phyloP scores from a whole-genome alignment of 23 tunicate genomes.

The Corella eumyota region DNA sequence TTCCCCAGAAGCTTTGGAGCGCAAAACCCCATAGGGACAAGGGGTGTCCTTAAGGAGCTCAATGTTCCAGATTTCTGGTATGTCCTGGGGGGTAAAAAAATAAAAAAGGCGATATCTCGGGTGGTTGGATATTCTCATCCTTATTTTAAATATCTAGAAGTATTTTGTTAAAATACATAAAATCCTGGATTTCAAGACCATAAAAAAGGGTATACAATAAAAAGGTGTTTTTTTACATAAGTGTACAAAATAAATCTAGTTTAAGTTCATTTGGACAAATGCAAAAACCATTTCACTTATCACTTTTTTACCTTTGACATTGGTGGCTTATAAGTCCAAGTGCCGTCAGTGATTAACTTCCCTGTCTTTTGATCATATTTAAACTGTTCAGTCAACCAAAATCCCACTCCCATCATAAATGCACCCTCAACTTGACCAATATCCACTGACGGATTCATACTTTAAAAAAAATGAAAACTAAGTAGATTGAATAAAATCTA shows the following conservation, averaged over 20 bases:
- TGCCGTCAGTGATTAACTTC: conserved; percentile 27
- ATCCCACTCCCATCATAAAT: conserved; percentile 60
- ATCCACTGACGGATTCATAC: conserved; percentile 54
- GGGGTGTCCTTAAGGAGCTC: conserved; percentile 41
- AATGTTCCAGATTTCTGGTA: conserved; percentile 49
- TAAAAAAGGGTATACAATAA: not conserved
- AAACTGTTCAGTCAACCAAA: conserved; percentile 37
- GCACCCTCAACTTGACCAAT: conserved; percentile 85
- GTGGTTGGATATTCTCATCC: no score
- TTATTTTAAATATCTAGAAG: no score
- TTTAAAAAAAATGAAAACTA: conserved; percentile 3
- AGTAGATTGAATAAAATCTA: not conserved
- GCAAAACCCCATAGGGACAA: conserved; percentile 25
- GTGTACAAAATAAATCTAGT: no score
- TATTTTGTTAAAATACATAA: not conserved
- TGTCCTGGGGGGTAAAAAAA: conserved; percentile 36
- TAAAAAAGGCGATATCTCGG: no score
- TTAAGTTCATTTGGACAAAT: no score
- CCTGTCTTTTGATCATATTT: conserved; percentile 32
- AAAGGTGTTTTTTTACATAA: not conserved
- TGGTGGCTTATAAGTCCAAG: conserved; percentile 75
- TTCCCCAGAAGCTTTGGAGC: conserved; percentile 76
- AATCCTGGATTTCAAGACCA: not conserved
- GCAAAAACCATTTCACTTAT: no score
- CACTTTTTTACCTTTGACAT: conserved; percentile 33